These are phyloP conservation scores for Eulemur coronatus DNA, from an alignment of 2,797 vertebrate species.

Conservation along the genomic window DNA sequence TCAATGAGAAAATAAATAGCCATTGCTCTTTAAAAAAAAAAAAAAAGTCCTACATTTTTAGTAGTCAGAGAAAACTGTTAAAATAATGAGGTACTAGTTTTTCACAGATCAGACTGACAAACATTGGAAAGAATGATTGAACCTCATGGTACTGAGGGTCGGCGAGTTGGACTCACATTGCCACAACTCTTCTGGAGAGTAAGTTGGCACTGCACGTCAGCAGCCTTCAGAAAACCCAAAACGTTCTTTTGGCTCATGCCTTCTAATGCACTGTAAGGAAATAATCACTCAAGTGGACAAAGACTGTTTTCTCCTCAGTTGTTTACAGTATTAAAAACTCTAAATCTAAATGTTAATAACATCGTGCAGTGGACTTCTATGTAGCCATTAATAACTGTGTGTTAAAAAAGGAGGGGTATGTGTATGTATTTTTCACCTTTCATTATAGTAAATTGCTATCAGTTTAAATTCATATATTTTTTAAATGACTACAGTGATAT, in stretches of 20 bases:
- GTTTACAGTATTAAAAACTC: background rate
- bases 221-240: background rate
- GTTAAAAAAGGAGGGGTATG: background rate
- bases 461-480: background rate
- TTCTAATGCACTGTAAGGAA: background rate
- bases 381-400: background rate
- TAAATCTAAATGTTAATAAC: background rate
- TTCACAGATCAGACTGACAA: background rate
- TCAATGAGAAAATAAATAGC: background rate
- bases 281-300: background rate
- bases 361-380: background rate
- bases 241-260: background rate
- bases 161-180: background rate
- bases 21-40: background rate
- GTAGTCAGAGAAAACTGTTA: background rate
- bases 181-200: background rate
- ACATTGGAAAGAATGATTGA: background rate
- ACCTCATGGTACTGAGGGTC: background rate
- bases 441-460: background rate
- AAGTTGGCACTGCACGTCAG: background rate
- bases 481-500: background rate
- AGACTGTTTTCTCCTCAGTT: constrained; percentile 21
- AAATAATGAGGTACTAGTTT: background rate
- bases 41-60: background rate
- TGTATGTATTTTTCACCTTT: background rate